Percentiles rank a stretch among this genome's conserved stretches.
These are phyloP conservation scores for Calidris pygmaea DNA, from an alignment of 2,113 vertebrate genomes.

Conservation along the genomic window DNA sequence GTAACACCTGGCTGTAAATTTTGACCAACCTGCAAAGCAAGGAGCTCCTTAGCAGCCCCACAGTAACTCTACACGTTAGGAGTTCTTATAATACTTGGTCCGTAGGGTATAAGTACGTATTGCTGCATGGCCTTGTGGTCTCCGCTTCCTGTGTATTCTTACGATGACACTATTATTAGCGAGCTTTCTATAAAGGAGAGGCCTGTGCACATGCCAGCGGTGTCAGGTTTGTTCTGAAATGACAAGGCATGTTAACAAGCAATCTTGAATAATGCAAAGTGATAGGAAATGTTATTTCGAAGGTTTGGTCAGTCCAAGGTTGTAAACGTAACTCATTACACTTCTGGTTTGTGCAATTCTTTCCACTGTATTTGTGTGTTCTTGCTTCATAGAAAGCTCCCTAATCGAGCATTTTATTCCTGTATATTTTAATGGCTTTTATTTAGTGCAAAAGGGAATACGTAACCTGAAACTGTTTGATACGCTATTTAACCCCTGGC, in stretches of 20 bases:
- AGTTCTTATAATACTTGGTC: conserved; percentile 55
- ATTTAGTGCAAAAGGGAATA: conserved; percentile 68
- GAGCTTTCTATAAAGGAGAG: conserved; percentile 68
- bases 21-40: conserved; percentile 32
- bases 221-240: conserved; percentile 43
- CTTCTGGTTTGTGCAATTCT: conserved; percentile 49
- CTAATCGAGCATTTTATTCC: conserved; percentile 53
- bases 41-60: conserved; percentile 44
- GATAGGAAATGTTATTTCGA: not conserved
- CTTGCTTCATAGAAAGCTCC: conserved; percentile 60
- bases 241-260: not conserved
- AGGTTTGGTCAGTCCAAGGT: conserved; percentile 25
- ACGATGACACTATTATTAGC: conserved; percentile 53
- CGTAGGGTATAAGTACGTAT: conserved; percentile 55
- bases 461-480: conserved; percentile 58
- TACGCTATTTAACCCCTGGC: conserved; percentile 55
- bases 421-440: conserved; percentile 68
- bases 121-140: conserved; percentile 75
- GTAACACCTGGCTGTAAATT: conserved; percentile 48
- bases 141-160: conserved; percentile 72
- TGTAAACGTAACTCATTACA: conserved; percentile 19
- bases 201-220: conserved; percentile 31
- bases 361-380: conserved; percentile 31
- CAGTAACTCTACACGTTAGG: conserved; percentile 48
- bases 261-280: not conserved